These are phyloP conservation scores for Drosophila cardini DNA, from an alignment of 1,140 invertebrate genomes.

Conservation along the genomic window DNA sequence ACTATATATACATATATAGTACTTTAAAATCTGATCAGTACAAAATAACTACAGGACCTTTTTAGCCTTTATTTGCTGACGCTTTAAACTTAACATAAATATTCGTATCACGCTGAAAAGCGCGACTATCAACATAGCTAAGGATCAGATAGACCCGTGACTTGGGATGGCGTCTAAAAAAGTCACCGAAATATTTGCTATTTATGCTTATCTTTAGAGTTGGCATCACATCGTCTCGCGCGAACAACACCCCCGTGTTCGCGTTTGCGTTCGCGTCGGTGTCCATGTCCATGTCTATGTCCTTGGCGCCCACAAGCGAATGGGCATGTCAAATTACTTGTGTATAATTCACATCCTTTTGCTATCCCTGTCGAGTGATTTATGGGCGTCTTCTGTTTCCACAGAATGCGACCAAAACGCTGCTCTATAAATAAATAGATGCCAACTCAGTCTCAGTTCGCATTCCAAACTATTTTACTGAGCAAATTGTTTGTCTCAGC, in stretches of 20 bases:
- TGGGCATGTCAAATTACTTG: constrained; percentile 80
- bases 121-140: constrained; percentile 5
- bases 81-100: neutral
- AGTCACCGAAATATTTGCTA: constrained; percentile 43
- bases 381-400: constrained; percentile 63
- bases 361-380: constrained; percentile 63
- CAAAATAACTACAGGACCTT: no score
- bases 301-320: constrained; percentile 35
- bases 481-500: constrained; percentile 77
- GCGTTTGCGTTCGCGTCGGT: no score
- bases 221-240: constrained; percentile 74
- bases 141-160: neutral
- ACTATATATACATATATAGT: no score
- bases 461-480: constrained; percentile 57
- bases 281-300: neutral
- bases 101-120: neutral
- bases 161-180: constrained; percentile 9
- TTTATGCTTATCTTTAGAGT: constrained; percentile 57
- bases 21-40: no score
- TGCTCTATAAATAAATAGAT: constrained; percentile 67
- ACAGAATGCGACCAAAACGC: constrained; percentile 47
- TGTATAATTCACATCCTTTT: constrained; percentile 83
- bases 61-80: no score
- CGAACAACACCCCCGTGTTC: constrained; percentile 16
- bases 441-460: constrained; percentile 43